phyloP scores from a whole-genome alignment of 1,140 invertebrate species.

The Spodoptera frugiperda region DNA sequence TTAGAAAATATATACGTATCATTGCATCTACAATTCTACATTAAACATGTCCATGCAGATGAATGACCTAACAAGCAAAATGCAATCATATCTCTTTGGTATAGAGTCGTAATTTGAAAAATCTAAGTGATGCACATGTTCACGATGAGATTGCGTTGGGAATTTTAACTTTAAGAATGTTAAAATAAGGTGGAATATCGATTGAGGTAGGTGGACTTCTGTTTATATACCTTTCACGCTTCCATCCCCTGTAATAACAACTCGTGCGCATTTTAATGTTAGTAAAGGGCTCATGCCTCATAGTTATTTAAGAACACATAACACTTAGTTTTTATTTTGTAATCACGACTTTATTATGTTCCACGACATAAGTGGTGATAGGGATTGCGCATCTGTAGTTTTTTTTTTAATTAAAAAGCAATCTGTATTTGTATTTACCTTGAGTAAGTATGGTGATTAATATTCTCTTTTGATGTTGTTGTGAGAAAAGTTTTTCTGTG shows the following conservation, averaged over 20 bases:
- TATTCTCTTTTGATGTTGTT: too few relatives aligned
- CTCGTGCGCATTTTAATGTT: slow-evolving; percentile 23
- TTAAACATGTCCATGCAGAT: slow-evolving; percentile 19
- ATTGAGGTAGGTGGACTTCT: not conserved
- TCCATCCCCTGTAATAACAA: slow-evolving; percentile 33
- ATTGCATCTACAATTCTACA: slow-evolving; percentile 25
- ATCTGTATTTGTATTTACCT: too few relatives aligned
- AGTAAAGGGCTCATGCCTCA: slow-evolving; percentile 14
- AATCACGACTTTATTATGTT: not conserved
- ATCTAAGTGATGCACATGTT: not conserved
- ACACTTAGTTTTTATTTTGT: slow-evolving; percentile 16
- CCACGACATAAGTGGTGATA: not conserved
- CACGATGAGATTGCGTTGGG: not conserved
- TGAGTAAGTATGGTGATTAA: too few relatives aligned
- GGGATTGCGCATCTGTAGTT: too few relatives aligned
- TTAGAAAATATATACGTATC: not conserved
- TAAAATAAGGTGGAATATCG: not conserved
- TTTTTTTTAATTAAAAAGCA: too few relatives aligned
- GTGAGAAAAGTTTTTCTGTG: too few relatives aligned
- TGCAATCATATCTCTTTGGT: not conserved
- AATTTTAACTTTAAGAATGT: not conserved
- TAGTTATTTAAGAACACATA: slow-evolving; percentile 16
- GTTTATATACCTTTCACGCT: slow-evolving; percentile 27
- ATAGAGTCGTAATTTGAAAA: not conserved
- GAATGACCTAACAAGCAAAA: not conserved